These are phyloP conservation scores for Lepus americanus DNA, from an alignment of 2,113 vertebrate genomes.

Conservation along the genomic window DNA sequence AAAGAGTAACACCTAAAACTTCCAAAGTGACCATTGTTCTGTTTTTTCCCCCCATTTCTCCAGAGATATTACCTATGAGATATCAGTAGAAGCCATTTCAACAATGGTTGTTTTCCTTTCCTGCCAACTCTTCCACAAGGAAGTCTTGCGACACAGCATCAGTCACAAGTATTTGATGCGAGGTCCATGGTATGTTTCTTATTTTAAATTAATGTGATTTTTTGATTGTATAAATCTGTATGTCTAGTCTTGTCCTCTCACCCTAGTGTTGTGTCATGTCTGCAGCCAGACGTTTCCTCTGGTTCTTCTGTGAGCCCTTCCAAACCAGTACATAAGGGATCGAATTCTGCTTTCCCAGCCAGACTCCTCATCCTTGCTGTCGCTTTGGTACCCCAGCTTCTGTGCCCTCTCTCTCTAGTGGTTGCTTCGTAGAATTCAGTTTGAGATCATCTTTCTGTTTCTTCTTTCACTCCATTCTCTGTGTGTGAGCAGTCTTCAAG, in stretches of 20 bases:
- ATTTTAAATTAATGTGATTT: not conserved
- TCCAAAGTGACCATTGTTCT: slow-evolving; percentile 31
- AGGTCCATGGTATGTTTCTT: slow-evolving; percentile 93
- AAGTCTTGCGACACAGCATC: slow-evolving; percentile 93
- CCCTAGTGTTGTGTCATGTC: not conserved
- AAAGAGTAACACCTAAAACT: slow-evolving; percentile 34
- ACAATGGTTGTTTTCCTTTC: slow-evolving; percentile 95
- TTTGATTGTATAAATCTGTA: not conserved
- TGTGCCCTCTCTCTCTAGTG: not conserved
- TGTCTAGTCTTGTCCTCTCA: not conserved
- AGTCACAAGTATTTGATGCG: slow-evolving; percentile 95
- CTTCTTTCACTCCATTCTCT: not conserved
- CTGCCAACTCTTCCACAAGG: slow-evolving; percentile 97
- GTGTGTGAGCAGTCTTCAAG: not conserved
- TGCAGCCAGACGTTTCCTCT: not conserved
- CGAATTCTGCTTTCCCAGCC: not conserved
- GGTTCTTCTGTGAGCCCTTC: not conserved
- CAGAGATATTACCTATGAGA: slow-evolving; percentile 98
- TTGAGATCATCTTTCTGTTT: not conserved
- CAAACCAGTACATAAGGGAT: not conserved
- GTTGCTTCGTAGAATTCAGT: not conserved
- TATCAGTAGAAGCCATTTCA: slow-evolving; percentile 97
- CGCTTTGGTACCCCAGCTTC: not conserved
- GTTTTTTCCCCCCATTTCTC: slow-evolving; percentile 10
- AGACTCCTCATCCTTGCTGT: not conserved